phyloP scores from a whole-genome alignment of 2,113 vertebrate species.

The Probosciger aterrimus region DNA sequence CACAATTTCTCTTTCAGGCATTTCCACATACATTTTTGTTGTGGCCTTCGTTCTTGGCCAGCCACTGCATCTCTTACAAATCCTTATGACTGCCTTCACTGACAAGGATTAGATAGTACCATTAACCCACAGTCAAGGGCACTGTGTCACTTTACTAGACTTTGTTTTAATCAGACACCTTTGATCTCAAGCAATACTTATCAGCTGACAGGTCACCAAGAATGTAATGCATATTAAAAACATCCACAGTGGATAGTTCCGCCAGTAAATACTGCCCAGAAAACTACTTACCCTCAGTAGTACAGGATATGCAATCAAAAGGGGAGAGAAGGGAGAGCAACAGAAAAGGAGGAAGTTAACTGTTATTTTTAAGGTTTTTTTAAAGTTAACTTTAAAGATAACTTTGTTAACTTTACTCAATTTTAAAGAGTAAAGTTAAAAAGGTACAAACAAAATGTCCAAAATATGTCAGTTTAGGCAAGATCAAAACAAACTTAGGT shows the following conservation, averaged over 20 bases:
- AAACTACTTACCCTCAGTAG: background rate
- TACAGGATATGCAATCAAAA: background rate
- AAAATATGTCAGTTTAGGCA: background rate
- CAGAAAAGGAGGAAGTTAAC: background rate
- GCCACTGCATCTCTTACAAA: background rate
- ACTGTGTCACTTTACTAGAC: background rate
- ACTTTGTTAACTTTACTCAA: background rate
- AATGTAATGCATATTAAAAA: constrained; percentile 20
- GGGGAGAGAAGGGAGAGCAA: background rate
- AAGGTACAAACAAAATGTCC: background rate
- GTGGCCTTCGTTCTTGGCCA: constrained; percentile 24
- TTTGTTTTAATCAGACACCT: constrained; percentile 31
- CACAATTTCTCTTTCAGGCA: background rate
- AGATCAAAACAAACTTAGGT: background rate
- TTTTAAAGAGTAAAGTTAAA: background rate
- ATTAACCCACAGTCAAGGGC: constrained; percentile 54
- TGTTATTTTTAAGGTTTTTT: too few relatives aligned
- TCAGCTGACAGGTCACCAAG: background rate
- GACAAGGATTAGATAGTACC: constrained; percentile 13
- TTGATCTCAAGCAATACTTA: constrained; percentile 36
- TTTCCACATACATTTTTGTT: background rate
- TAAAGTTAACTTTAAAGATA: too few relatives aligned
- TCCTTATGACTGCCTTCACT: background rate
- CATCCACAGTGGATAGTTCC: background rate
- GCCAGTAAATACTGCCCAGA: background rate